Conservation (phyloP, 2,888 invertebrate species). For the Dimorphilus gyrociliatus region DNA sequence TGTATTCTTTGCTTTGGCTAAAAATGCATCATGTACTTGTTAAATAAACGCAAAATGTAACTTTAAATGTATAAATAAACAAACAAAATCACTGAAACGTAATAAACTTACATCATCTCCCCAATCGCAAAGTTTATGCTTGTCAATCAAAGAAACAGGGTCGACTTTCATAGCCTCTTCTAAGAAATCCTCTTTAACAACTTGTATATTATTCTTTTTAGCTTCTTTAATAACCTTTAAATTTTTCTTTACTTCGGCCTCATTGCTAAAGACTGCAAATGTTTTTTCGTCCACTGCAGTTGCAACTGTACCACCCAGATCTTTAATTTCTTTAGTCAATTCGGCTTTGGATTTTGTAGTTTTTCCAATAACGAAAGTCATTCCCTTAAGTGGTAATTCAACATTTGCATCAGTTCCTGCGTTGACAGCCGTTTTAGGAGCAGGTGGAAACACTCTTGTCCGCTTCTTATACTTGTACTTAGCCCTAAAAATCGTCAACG, state of each 20-base stretch:
- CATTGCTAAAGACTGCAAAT: slow-evolving; percentile 58
- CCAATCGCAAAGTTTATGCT: slow-evolving; percentile 63
- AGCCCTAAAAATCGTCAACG: slow-evolving; percentile 32
- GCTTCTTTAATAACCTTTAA: slow-evolving; percentile 50
- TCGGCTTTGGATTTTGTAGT: slow-evolving; percentile 41
- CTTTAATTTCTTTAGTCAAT: slow-evolving; percentile 51
- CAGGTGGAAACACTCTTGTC: slow-evolving; percentile 27
- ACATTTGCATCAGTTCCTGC: slow-evolving; percentile 10
- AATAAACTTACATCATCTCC: slow-evolving; percentile 60
- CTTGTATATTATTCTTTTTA: slow-evolving; percentile 53
- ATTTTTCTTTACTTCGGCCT: slow-evolving; percentile 52
- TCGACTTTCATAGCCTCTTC: slow-evolving; percentile 42
- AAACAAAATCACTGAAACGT: too few relatives aligned
- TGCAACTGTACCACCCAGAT: slow-evolving; percentile 58
- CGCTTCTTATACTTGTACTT: slow-evolving; percentile 34
- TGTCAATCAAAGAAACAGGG: slow-evolving; percentile 49
- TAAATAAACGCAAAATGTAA: too few relatives aligned
- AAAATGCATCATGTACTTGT: too few relatives aligned
- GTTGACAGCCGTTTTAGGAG: slow-evolving; percentile 19
- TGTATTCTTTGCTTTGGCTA: slow-evolving; percentile 3
- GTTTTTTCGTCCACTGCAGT: slow-evolving; percentile 48
- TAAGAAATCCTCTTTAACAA: slow-evolving; percentile 55
- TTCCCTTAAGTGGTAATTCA: slow-evolving; percentile 52
- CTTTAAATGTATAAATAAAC: too few relatives aligned
- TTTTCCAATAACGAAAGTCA: slow-evolving; percentile 53